phyloP scores from a whole-genome alignment of 2,797 vertebrate genomes.

The Notoglanidium macrostoma region DNA sequence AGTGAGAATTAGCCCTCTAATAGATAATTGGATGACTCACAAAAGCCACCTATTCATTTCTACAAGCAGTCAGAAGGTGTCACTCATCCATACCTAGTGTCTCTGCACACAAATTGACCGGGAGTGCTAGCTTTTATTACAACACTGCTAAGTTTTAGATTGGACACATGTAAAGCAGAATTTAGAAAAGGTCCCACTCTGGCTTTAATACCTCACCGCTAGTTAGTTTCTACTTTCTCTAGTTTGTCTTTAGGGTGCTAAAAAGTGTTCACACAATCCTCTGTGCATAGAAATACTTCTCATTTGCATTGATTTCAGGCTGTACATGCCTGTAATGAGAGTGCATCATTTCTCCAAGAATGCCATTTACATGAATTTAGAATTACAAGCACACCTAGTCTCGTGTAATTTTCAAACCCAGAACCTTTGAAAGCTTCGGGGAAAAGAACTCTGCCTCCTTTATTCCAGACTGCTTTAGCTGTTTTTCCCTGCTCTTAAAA shows the following conservation, averaged over 20 bases:
- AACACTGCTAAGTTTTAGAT: not conserved
- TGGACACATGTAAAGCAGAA: conserved; percentile 15
- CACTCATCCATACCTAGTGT: not conserved
- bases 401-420: not conserved
- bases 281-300: not conserved
- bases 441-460: conserved; percentile 2
- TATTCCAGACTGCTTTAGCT: conserved; percentile 1
- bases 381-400: not conserved
- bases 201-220: not conserved
- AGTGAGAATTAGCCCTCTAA: conserved; percentile 2
- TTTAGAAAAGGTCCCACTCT: not conserved
- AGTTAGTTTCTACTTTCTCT: not conserved
- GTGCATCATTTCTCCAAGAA: not conserved
- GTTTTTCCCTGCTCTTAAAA: conserved; percentile 17
- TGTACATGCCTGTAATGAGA: not conserved
- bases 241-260: not conserved
- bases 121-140: not conserved
- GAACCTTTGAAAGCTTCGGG: not conserved
- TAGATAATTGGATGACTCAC: conserved; percentile 36
- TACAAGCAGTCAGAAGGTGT: not conserved
- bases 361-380: not conserved
- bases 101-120: not conserved
- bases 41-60: conserved; percentile 3
- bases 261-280: not conserved
- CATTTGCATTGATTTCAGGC: not conserved